Conservation (phyloP, 2,113 vertebrate species). For the Crotalus helleri region DNA sequence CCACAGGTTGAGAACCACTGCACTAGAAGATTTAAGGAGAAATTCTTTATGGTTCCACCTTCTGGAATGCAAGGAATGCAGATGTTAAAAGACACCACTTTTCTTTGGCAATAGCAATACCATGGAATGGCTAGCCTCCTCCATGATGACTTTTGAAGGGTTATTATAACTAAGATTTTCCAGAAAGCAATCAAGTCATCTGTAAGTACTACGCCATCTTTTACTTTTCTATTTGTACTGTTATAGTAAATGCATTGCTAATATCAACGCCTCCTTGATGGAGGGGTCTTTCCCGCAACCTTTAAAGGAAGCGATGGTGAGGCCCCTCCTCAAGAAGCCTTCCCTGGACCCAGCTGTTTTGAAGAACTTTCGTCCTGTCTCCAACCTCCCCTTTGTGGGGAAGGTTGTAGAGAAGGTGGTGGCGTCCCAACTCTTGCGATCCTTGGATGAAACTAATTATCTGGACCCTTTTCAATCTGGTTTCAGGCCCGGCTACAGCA, state of each 20-base stretch:
- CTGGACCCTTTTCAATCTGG: too few relatives aligned
- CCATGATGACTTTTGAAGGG: neutral
- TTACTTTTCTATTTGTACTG: neutral
- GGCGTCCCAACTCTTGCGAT: too few relatives aligned
- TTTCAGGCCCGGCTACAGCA: too few relatives aligned
- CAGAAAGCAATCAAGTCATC: neutral
- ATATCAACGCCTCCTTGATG: too few relatives aligned
- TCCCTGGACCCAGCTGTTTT: too few relatives aligned
- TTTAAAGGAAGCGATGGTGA: too few relatives aligned
- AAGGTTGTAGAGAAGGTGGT: too few relatives aligned
- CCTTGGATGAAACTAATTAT: too few relatives aligned
- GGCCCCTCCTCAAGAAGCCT: too few relatives aligned
- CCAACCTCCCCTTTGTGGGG: too few relatives aligned
- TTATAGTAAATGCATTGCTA: neutral
- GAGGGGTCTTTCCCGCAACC: too few relatives aligned
- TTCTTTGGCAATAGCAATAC: neutral
- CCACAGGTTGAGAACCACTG: neutral
- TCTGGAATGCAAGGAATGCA: neutral
- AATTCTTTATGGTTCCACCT: neutral
- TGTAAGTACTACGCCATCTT: neutral
- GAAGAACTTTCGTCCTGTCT: too few relatives aligned
- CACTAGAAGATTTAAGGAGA: neutral
- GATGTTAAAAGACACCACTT: neutral
- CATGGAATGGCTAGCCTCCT: neutral
- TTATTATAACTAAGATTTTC: neutral